Base-by-base conservation (phyloP, 2,797 vertebrate species). In the Channa striata region DNA sequence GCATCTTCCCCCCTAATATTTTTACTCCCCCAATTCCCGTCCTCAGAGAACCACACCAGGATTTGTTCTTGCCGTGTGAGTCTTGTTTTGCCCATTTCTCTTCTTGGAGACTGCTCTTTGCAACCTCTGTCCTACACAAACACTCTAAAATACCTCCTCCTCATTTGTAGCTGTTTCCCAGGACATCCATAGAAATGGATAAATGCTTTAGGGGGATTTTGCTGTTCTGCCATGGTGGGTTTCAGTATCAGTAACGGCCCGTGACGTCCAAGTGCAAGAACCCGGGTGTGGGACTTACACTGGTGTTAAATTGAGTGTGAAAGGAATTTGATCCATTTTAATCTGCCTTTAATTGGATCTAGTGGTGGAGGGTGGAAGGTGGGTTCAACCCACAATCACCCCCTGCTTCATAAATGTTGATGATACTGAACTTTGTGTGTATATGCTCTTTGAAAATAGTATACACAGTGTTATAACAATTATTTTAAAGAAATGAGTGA, bases 261-360 rank as follows among this genome's bases (percentile, higher is more conserved):
- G 2, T 87, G 84, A 77, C 75, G 62, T 47, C 39, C 42, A 48
- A 69, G 48, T 75, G 61, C 70, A 72, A 74, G 8, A 2, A 40
- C 30, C 39, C 9, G 59, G 49, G 54, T 52, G 51, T 30, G 25
- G 25, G 25, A 4, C 25, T 30, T 30, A 30, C 25, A 30, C 25
- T 30, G 4, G 25, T 30, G 25, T 30, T 68, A 76, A 59, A 58
- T 60, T 84, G 58, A 72, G 58, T 78, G 75, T 74, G 72, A 82
- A 78, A 74, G 68, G 68, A 81, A 80, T 89, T 65, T 80, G 67
- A 87, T 85, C 69, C 74, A 53, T 72, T 87, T 84, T 86, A 86
- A 86, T 91, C 89, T 90, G 78, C 64, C 76, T 84, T 78, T 90
- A 90, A 91, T 88, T 88, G 74, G 77, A 65, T 83, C 48, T 68